Evolutionary conservation across 2,888 invertebrate species (phyloP), one percentile per base, ranked within the genome.

Genomic region (Andricus curvator): DNA sequence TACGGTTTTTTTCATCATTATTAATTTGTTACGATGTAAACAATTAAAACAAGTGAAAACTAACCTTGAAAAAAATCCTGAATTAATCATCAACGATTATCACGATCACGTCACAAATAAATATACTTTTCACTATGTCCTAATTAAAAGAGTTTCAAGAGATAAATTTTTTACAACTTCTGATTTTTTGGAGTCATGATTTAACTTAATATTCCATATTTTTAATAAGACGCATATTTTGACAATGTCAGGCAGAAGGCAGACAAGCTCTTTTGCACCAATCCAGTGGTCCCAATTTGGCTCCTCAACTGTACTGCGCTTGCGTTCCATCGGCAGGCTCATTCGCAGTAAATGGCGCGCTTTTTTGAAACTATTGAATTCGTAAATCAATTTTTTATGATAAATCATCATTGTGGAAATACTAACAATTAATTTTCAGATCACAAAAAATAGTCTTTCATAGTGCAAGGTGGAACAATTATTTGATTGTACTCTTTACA

Each of bases 51-150:
- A 15, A 48, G 68, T 48, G 20, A 74, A 51, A 13, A 1, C 70
- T 51, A 74, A 74, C 70, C 70, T 74, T 51, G 51, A 56, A 74
- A 51, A 70, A 9, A 17, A 4, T 25, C 25, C 20, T 20, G 29
- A 48, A 64, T 13, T 17, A 48, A 33, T 51, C 25, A 48, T 74
- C 20, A n/a, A 74, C 51, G n/a, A 74, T 74, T 51, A 17, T 33
- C 51, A 51, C 8, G 9, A 15, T 15, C 20, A 41, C n/a, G 8
- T 20, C 11, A 41, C 22, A 41, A 22, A 37, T 41, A 37, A n/a
- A 41, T 44, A 22, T 22, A 44, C n/a, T 67, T 67, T 67, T 41
- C 22, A 22, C 13, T 22, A 22, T 5, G 22, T 44, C 11, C 17
- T 20, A 33, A 25, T n/a, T 29, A 20, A 56, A 33, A 56, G 6